Base-by-base conservation (phyloP, 1,140 invertebrate species). In the Lethrus apterus region DNA sequence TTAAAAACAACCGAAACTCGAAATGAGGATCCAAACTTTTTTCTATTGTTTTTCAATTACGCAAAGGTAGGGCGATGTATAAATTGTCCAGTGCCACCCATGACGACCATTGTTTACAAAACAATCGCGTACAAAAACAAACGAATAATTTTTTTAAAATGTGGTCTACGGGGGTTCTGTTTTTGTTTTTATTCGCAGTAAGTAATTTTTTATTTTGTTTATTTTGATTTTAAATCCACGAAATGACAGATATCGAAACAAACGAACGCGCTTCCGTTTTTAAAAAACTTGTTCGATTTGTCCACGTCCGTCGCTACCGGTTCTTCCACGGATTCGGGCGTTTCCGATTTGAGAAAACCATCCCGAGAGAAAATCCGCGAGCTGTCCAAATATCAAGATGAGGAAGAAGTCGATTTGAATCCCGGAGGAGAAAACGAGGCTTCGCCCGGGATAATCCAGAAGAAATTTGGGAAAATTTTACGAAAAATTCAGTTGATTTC, bases 401-500 rank as follows among this genome's bases (percentile, higher is more conserved):
- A n/a, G n/a, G n/a, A n/a, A n/a, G n/a, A 10, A 10, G 18, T 10
- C 14, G 32, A 15, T 17, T 34, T 34, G 8, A 15, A 11, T 2
- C 15, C 32, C 3, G 35, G 24, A 23, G 35, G 24, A 3, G 35
- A 38, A 9, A 38, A 38, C 35, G 35, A 38, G 20, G 35, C 35
- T 4, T 10, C 13, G 0, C 35, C 35, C 9, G 24, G 14, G 10
- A 21, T 38, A 20, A 11, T 38, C 17, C 35, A 38, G 35, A 38
- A 38, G 10, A 38, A 38, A 11, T 11, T 38, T 2, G 35, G 13
- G 9, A 38, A 38, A 23, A 38, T 38, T 13, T 21, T 23, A 21
- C 18, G 35, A n/a, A 38, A 38, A 23, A 11, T 38, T 9, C 18
- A 38, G 13, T 38, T 38, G 7, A 13, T 38, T 11, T 10, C 20